These are phyloP conservation scores for Pteropus rufus DNA, from an alignment of 2,797 vertebrate genomes.

Conservation along the genomic window DNA sequence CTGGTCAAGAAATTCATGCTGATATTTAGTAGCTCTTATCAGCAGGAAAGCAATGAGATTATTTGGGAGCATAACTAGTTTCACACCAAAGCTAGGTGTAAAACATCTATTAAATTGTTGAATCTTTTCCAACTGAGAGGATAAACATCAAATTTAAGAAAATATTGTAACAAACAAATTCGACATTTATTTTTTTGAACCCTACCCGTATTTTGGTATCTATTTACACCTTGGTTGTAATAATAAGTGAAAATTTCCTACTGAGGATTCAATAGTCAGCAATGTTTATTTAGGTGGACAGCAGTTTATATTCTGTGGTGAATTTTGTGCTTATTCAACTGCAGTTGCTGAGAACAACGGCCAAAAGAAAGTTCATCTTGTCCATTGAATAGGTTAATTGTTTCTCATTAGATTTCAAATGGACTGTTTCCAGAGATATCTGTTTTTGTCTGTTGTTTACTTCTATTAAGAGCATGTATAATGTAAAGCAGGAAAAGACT, in stretches of 20 bases:
- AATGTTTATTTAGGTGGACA: background rate
- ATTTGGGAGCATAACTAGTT: conserved; percentile 35
- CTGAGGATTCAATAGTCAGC: accelerated
- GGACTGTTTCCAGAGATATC: background rate
- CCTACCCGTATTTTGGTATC: background rate
- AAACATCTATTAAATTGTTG: conserved; percentile 9
- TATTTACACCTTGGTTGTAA: background rate
- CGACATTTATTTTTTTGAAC: background rate
- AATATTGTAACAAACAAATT: background rate
- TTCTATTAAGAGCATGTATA: background rate
- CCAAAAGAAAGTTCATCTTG: background rate
- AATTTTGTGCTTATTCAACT: background rate
- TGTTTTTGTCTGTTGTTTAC: background rate
- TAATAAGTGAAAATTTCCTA: background rate
- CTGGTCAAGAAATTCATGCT: conserved; percentile 46
- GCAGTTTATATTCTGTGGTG: background rate
- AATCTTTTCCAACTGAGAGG: background rate
- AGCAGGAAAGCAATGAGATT: conserved; percentile 25
- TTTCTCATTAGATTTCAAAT: background rate
- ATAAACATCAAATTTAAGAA: background rate
- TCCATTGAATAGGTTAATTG: background rate
- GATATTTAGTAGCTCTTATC: conserved; percentile 46
- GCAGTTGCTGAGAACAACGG: background rate
- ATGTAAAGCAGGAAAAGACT: background rate
- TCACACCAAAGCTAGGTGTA: background rate